Evolutionary conservation across 2,797 vertebrate species (phyloP).

Genomic region (Chromis chromis): DNA sequence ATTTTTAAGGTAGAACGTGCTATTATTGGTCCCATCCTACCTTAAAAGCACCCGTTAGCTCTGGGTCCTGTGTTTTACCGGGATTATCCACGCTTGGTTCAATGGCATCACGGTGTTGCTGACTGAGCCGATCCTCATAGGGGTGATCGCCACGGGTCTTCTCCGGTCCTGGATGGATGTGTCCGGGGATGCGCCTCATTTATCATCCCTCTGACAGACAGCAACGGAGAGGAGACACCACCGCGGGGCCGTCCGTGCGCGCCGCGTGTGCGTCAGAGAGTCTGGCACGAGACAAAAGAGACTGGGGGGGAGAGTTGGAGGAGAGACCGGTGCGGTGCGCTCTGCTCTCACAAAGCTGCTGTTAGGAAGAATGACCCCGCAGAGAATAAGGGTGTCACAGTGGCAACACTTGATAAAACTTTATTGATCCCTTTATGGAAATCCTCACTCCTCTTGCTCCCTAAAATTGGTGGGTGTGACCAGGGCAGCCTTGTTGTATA

Average conservation of each 20-base stretch:
- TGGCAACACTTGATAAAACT: constrained; percentile 22
- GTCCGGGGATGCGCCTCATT: constrained; percentile 71
- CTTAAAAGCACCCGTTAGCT: not conserved
- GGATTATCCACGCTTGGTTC: constrained; percentile 27
- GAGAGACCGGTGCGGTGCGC: not conserved
- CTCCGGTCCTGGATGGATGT: constrained; percentile 70
- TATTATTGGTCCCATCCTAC: not conserved
- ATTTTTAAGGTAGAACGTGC: not conserved
- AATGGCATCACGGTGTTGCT: constrained; percentile 46
- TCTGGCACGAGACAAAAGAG: not conserved
- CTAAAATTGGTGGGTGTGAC: constrained; percentile 18
- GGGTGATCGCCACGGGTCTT: constrained; percentile 59
- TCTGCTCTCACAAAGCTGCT: constrained; percentile 7
- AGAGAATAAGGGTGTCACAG: constrained; percentile 22
- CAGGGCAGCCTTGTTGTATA: constrained; percentile 14
- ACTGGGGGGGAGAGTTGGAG: not conserved
- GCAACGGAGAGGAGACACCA: constrained; percentile 36
- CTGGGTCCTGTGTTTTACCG: constrained; percentile 1
- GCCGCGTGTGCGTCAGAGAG: constrained; percentile 1
- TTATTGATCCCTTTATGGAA: constrained; percentile 57
- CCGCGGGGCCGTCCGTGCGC: constrained; percentile 6
- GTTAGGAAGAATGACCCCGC: constrained; percentile 17
- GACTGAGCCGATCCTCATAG: constrained; percentile 34
- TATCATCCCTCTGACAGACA: constrained; percentile 73
- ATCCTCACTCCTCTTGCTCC: constrained; percentile 25